Evolutionary conservation across 2,113 vertebrate species (phyloP).

Genomic region (Pygoscelis adeliae): DNA sequence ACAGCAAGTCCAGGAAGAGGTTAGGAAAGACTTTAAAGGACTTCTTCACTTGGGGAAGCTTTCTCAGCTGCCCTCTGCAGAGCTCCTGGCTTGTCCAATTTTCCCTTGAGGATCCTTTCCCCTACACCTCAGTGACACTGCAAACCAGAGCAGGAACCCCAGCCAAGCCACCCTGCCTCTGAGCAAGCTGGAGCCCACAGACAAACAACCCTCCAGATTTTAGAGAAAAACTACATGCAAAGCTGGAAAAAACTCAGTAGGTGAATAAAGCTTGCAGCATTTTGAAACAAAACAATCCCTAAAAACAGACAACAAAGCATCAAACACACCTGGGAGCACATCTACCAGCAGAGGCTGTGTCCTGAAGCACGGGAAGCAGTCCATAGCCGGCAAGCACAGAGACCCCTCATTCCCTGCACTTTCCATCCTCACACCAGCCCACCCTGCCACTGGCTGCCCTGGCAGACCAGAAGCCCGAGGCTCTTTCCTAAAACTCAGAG

Average conservation of each 20-base stretch:
- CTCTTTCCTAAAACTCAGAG: background rate
- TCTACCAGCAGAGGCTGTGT: background rate
- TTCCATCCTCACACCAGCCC: background rate
- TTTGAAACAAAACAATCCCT: accelerated
- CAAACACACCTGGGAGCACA: constrained; percentile 21
- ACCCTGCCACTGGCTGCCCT: background rate
- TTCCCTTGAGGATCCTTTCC: background rate
- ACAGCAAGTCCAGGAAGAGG: background rate
- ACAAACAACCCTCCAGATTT: background rate
- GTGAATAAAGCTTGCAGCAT: background rate
- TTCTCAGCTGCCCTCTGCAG: background rate
- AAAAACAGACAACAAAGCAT: background rate
- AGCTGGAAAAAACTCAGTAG: background rate
- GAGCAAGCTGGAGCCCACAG: background rate
- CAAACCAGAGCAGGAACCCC: background rate
- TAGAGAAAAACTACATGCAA: background rate
- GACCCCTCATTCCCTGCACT: background rate
- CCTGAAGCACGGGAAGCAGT: background rate
- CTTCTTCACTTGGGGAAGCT: background rate
- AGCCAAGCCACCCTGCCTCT: background rate
- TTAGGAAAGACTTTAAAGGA: background rate
- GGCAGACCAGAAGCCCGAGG: background rate
- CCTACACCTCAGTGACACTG: background rate
- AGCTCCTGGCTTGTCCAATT: background rate
- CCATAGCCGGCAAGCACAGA: background rate